Conservation (phyloP, 1,140 invertebrate genomes). For the Drosophila ambigua region DNA sequence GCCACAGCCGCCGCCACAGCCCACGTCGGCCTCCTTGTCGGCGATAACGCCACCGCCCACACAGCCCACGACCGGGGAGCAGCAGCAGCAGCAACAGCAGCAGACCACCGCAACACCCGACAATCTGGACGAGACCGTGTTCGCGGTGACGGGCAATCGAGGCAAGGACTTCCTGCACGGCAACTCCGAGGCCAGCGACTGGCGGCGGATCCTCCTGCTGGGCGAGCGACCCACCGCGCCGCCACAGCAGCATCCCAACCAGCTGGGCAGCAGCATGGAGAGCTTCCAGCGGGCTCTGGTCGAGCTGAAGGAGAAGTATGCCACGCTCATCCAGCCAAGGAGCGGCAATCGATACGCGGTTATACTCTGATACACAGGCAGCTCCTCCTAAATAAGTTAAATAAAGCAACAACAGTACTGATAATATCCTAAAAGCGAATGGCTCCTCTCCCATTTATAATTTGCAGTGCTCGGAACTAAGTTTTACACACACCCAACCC, state of each 20-base stretch:
- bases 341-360: slow-evolving; percentile 53
- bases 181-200: slow-evolving; percentile 53
- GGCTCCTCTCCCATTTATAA: too few relatives aligned
- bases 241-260: slow-evolving; percentile 22
- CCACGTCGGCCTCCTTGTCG: slow-evolving; percentile 44
- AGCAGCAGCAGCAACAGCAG: neutral
- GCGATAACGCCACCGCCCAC: slow-evolving; percentile 56
- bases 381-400: slow-evolving; percentile 11
- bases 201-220: slow-evolving; percentile 59
- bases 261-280: slow-evolving; percentile 65
- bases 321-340: slow-evolving; percentile 51
- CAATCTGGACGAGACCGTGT: slow-evolving; percentile 49
- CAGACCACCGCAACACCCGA: slow-evolving; percentile 36
- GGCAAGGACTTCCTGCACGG: slow-evolving; percentile 46
- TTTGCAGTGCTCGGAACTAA: neutral
- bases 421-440: slow-evolving; percentile 48
- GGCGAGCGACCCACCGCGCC: slow-evolving; percentile 40
- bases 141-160: slow-evolving; percentile 36
- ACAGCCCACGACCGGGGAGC: slow-evolving; percentile 24
- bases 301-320: slow-evolving; percentile 67
- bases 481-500: neutral
- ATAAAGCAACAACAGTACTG: slow-evolving; percentile 59
- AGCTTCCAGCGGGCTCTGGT: slow-evolving; percentile 63
- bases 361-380: slow-evolving; percentile 29
- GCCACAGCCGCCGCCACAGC: slow-evolving; percentile 20